Evolutionary conservation across 2,797 vertebrate species (phyloP), one percentile per base, ranked within the genome.

Genomic region (Sebastes oblongus): DNA sequence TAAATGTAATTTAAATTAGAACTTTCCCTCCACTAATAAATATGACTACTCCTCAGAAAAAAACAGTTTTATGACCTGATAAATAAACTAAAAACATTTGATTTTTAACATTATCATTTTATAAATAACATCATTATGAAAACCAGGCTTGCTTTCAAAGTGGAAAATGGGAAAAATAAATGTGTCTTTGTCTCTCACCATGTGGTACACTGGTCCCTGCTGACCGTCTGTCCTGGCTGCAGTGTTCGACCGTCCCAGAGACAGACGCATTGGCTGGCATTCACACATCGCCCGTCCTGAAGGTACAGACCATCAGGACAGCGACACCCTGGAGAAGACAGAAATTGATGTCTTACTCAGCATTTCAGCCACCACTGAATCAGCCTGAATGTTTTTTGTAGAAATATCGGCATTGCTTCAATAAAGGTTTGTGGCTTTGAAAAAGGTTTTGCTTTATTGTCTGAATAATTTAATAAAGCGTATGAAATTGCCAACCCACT

Each of bases 231-330:
- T 14, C 96, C 95, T 0, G 96, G 97, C 64, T 80, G 92, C 66
- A 94, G 89, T 0, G 86, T 86, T 65, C 86, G 80, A 0, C 82
- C 86, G 0, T 94, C 89, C 92, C 94, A 94, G 5, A 94, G 82
- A 82, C 98, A 98, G 6, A 91, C 86, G 75, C 98, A 98, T 29
- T 90, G 90, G 56, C 95, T 96, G 84, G 93, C 80, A 4, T 92
- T 95, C 64, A 97, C 96, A 80, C 98, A 98, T 10, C 4, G 80
- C 0, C 94, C 88, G 0, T 94, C 94, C 77, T 97, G 96, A 6
- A 97, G 92, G 75, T 96, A 95, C 13, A 96, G 92, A 24, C 95
- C 96, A 0, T 69, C 30, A 1, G 95, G 95, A 84, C 98, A 98
- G 52, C 94, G 96, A 78, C 98, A 98, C 2, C 97, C 97, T 97